These are phyloP conservation scores for Melanargia galathea DNA, from an alignment of 2,888 invertebrate genomes.

Conservation along the genomic window DNA sequence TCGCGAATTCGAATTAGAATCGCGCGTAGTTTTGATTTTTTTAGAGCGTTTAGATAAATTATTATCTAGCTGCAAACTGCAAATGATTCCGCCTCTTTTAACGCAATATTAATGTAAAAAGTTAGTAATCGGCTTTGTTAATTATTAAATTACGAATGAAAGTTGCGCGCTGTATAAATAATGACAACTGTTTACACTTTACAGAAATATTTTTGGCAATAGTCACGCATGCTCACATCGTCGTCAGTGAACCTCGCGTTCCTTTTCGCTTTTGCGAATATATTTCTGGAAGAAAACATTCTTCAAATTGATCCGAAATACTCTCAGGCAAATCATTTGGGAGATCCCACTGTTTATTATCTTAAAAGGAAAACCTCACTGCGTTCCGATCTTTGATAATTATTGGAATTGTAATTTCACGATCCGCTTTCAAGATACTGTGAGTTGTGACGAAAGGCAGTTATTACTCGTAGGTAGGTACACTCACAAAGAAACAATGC, in stretches of 20 bases:
- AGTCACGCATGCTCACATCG: constrained; percentile 28
- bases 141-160: constrained; percentile 2
- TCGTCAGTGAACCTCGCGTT: constrained; percentile 35
- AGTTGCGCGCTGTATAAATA: constrained; percentile 1
- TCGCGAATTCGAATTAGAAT: too few species aligned
- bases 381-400: not conserved
- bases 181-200: constrained; percentile 26
- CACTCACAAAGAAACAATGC: too few species aligned
- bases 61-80: too few species aligned
- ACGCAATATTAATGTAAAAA: not conserved
- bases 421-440: not conserved
- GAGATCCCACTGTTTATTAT: not conserved
- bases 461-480: too few species aligned
- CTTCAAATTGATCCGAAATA: not conserved
- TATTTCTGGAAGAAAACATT: constrained; percentile 30
- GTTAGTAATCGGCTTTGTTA: not conserved
- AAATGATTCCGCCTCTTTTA: not conserved
- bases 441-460: not conserved
- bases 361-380: not conserved
- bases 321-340: not conserved
- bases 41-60: too few species aligned
- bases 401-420: not conserved
- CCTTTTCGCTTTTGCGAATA: constrained; percentile 36
- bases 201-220: constrained; percentile 38
- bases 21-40: too few species aligned